Evolutionary conservation across 1,140 invertebrate species (phyloP).

Genomic region (Drosophila takahashii): DNA sequence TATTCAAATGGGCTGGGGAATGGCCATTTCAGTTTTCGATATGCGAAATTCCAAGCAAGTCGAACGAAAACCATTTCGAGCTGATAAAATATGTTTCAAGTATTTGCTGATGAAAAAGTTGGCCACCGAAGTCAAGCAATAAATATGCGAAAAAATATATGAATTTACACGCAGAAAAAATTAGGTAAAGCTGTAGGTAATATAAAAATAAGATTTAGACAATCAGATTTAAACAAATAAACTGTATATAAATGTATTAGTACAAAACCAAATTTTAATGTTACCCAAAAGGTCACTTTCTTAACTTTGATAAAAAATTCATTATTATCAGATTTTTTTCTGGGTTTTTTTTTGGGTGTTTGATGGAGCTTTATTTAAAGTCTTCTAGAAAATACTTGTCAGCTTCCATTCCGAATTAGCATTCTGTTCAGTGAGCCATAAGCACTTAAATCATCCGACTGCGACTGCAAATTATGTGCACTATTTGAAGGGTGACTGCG

Average conservation of each 20-base stretch:
- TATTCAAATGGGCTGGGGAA: slow-evolving; percentile 21
- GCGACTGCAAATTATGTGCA: slow-evolving; percentile 23
- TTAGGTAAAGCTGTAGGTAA: no score
- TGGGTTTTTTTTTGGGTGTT: neutral
- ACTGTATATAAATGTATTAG: neutral
- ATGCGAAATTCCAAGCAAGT: slow-evolving; percentile 32
- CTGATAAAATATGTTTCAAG: slow-evolving; percentile 41
- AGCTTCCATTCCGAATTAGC: slow-evolving; percentile 16
- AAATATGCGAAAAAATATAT: slow-evolving; percentile 9
- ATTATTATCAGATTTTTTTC: no score
- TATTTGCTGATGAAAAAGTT: slow-evolving; percentile 38
- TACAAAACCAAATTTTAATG: no score
- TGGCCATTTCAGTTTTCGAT: slow-evolving; percentile 30
- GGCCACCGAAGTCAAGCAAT: slow-evolving; percentile 11
- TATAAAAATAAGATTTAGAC: no score
- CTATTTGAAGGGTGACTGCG: slow-evolving; percentile 10
- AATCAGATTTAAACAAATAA: neutral
- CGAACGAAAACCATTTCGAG: slow-evolving; percentile 26
- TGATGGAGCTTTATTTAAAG: neutral
- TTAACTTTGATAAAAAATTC: no score
- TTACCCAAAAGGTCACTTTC: no score
- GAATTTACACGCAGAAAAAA: neutral
- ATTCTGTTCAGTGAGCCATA: slow-evolving; percentile 16
- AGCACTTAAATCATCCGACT: slow-evolving; percentile 29
- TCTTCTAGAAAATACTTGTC: slow-evolving; percentile 5